A percentile compares a stretch with the other conserved stretches of the same genome.
These are phyloP conservation scores for Toxotes chatareus DNA, from an alignment of 2,113 vertebrate genomes.

Conservation along the genomic window DNA sequence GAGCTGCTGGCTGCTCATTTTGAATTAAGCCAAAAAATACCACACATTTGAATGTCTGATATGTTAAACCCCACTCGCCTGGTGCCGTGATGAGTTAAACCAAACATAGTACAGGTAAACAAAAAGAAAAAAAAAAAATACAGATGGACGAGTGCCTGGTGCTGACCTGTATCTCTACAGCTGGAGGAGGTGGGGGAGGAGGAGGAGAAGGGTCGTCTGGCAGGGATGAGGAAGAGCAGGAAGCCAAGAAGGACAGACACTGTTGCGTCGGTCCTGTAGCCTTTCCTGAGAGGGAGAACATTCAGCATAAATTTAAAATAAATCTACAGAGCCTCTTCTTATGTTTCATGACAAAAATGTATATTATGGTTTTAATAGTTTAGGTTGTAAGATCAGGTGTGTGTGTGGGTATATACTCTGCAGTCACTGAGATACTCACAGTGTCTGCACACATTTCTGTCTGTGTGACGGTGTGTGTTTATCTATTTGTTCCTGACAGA, in stretches of 20 bases:
- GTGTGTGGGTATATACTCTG: not conserved
- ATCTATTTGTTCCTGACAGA: not conserved
- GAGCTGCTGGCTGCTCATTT: not conserved
- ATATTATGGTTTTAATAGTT: not conserved
- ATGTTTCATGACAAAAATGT: not conserved
- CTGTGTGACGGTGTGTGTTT: not conserved
- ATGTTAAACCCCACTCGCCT: no score
- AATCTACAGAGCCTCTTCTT: not conserved
- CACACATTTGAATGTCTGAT: no score
- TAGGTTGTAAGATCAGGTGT: not conserved
- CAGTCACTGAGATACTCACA: not conserved
- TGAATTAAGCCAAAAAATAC: not conserved
- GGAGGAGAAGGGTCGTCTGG: slow-evolving; percentile 88
- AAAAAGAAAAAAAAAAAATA: not conserved
- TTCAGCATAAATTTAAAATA: not conserved
- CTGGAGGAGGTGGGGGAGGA: slow-evolving; percentile 83
- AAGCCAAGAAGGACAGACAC: slow-evolving; percentile 96
- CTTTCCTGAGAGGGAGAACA: slow-evolving; percentile 86
- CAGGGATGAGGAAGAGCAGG: slow-evolving; percentile 97
- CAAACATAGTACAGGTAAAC: not conserved
- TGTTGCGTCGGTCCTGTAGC: slow-evolving; percentile 96
- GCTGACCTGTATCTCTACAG: slow-evolving; percentile 82
- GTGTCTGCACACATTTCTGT: not conserved
- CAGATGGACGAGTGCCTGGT: not conserved
- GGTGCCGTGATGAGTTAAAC: not conserved